phyloP scores from a whole-genome alignment of 2,888 invertebrate genomes.

The Drosophila borborema region DNA sequence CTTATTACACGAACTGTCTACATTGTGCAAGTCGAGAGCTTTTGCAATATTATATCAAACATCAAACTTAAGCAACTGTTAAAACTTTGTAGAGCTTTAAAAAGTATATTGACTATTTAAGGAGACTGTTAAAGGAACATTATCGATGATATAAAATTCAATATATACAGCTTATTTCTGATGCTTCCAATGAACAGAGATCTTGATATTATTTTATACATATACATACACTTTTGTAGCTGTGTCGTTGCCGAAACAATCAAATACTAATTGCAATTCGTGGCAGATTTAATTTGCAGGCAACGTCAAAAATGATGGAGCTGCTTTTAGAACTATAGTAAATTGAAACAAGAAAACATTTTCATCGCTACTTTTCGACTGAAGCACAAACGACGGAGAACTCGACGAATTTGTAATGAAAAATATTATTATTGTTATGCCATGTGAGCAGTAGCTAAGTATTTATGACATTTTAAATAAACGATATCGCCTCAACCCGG shows the following conservation, averaged over 20 bases:
- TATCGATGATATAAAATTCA: neutral
- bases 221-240: neutral
- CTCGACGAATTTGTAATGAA: conserved; percentile 13
- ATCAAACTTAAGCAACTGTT: conserved; percentile 4
- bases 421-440: conserved; percentile 24
- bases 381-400: neutral
- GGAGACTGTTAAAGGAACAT: neutral
- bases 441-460: conserved; percentile 27
- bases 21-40: conserved; percentile 1
- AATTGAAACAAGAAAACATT: neutral
- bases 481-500: conserved; percentile 25
- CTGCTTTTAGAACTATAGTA: neutral
- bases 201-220: neutral
- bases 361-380: neutral
- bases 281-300: neutral
- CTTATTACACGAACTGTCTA: conserved; percentile 38
- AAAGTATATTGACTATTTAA: neutral
- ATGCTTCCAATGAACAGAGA: neutral
- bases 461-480: conserved; percentile 72
- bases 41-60: conserved; percentile 16
- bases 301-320: neutral
- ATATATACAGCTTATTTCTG: neutral
- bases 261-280: neutral
- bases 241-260: neutral
- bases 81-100: neutral